Percentiles rank a stretch among this genome's conserved stretches.
Conservation (phyloP, 2,797 vertebrate genomes). For the Microctenopoma steveboyesi region DNA sequence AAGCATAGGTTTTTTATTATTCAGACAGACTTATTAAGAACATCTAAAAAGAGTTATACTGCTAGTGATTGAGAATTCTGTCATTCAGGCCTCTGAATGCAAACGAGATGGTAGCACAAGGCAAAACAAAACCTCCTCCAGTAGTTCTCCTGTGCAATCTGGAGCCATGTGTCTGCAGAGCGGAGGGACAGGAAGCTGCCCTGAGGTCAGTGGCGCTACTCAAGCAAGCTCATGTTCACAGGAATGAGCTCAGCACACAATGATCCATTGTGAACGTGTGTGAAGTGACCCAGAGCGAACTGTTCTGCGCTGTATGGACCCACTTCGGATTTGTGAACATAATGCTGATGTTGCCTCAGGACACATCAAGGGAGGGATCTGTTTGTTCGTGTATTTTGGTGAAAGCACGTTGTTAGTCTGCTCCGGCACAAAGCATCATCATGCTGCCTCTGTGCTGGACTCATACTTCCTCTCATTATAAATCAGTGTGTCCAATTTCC, state of each 20-base stretch:
- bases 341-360: slow-evolving; percentile 36
- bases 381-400: slow-evolving; percentile 27
- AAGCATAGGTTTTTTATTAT: slow-evolving; percentile 26
- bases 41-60: not conserved
- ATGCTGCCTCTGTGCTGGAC: slow-evolving; percentile 15
- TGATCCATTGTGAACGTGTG: slow-evolving; percentile 54
- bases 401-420: slow-evolving; percentile 11
- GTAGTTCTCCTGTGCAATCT: slow-evolving; percentile 14
- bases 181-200: slow-evolving; percentile 56
- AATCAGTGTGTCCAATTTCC: slow-evolving; percentile 37
- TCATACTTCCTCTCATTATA: slow-evolving; percentile 29
- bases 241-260: slow-evolving; percentile 50
- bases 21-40: not conserved
- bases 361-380: slow-evolving; percentile 13
- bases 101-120: slow-evolving; percentile 1
- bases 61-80: not conserved
- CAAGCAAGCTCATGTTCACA: slow-evolving; percentile 41
- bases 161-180: slow-evolving; percentile 15
- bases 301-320: slow-evolving; percentile 31
- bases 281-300: slow-evolving; percentile 55
- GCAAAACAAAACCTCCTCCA: slow-evolving; percentile 7
- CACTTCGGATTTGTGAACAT: slow-evolving; percentile 32
- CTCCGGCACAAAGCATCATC: slow-evolving; percentile 21
- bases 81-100: not conserved
- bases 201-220: slow-evolving; percentile 44